Conservation (phyloP, 2,113 vertebrate genomes). For the Bostrychus sinensis region DNA sequence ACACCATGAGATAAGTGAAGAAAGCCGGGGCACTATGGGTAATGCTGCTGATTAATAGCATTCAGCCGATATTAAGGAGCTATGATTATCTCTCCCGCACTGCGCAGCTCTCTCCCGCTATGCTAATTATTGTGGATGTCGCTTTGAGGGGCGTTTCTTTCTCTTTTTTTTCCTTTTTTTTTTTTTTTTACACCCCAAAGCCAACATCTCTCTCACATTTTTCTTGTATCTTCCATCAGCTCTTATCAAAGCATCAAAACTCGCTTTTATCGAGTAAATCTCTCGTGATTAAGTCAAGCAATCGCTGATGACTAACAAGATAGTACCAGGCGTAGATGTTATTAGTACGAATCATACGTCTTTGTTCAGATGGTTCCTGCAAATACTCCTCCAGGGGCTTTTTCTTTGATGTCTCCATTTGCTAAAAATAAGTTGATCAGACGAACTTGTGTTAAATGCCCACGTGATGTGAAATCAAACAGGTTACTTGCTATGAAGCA, state of each 20-base stretch:
- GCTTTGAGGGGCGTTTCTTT: conserved; percentile 60
- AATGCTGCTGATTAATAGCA: conserved; percentile 80
- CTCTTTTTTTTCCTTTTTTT: not conserved
- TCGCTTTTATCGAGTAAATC: conserved; percentile 51
- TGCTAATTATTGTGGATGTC: conserved; percentile 76
- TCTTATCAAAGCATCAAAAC: conserved; percentile 66
- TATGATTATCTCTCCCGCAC: conserved; percentile 74
- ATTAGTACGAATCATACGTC: conserved; percentile 33
- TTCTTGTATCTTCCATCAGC: conserved; percentile 53
- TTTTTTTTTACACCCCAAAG: not conserved
- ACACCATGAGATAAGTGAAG: conserved; percentile 65
- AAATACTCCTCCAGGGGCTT: conserved; percentile 5
- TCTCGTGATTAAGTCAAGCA: conserved; percentile 52
- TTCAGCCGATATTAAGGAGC: conserved; percentile 77
- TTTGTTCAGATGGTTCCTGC: conserved; percentile 30
- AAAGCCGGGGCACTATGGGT: conserved; percentile 72
- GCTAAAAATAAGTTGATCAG: not conserved
- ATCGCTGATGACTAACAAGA: conserved; percentile 48
- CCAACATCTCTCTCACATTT: conserved; percentile 30
- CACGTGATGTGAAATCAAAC: conserved; percentile 27
- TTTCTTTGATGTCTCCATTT: conserved; percentile 16
- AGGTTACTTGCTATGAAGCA: conserved; percentile 1
- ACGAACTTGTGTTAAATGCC: conserved; percentile 6
- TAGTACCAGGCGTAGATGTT: conserved; percentile 30
- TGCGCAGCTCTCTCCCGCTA: conserved; percentile 66